A percentile compares a stretch with the other conserved stretches of the same genome.
Evolutionary conservation across 92 coral and sea anemone species (phyloP).

Genomic region (Zoanthus sansibaricus): DNA sequence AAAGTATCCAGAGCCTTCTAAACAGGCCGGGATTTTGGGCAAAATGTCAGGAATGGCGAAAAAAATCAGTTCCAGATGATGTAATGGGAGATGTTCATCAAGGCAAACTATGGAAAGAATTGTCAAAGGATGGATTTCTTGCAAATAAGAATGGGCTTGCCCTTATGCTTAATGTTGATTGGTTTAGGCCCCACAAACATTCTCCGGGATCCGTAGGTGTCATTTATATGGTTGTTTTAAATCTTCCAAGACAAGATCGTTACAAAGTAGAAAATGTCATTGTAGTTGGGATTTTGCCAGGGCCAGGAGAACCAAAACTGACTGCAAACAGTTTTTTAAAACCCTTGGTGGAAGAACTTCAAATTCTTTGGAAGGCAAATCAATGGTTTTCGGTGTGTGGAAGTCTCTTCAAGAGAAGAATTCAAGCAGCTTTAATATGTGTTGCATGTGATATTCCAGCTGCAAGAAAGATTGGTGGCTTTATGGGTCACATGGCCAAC

Average conservation of each 20-base stretch:
- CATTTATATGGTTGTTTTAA: constrained; percentile 58
- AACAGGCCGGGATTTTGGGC: constrained; percentile 60
- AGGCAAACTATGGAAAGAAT: constrained; percentile 65
- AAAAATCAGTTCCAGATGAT: background rate
- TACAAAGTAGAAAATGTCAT: constrained; percentile 73
- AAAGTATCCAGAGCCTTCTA: constrained; percentile 48
- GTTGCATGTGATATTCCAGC: constrained; percentile 80
- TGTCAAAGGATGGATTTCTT: constrained; percentile 48
- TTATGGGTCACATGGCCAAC: constrained; percentile 75
- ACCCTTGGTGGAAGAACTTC: constrained; percentile 70
- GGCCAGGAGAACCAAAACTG: constrained; percentile 71
- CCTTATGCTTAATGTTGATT: constrained; percentile 70
- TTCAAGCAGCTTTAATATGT: constrained; percentile 65
- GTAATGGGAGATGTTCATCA: constrained; percentile 59
- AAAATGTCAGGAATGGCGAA: constrained; percentile 65
- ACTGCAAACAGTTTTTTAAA: constrained; percentile 67
- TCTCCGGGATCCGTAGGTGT: constrained; percentile 75
- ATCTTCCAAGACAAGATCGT: constrained; percentile 66
- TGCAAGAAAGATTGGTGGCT: background rate
- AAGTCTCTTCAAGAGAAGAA: constrained; percentile 41
- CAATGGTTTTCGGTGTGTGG: constrained; percentile 51
- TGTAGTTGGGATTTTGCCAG: constrained; percentile 75
- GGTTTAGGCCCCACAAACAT: constrained; percentile 76
- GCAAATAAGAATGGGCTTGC: constrained; percentile 49
- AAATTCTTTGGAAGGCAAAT: constrained; percentile 52